phyloP scores from a whole-genome alignment of 2,113 vertebrate genomes.

The Struthidea cinerea region DNA sequence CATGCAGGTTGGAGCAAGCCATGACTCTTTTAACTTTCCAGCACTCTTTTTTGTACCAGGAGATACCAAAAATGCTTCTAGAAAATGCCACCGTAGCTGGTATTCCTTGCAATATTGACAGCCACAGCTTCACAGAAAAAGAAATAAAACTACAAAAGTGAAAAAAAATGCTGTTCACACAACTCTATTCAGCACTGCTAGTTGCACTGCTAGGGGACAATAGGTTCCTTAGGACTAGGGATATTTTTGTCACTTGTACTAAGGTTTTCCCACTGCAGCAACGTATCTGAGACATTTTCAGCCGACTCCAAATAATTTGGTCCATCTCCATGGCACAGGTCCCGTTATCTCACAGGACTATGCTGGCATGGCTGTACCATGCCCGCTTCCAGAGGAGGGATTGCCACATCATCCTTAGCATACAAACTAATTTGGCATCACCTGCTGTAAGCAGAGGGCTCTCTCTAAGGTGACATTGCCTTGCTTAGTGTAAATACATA shows the following conservation, averaged over 20 bases:
- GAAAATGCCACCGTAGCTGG: not conserved
- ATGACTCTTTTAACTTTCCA: not conserved
- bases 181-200: not conserved
- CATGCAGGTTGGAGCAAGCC: accelerated
- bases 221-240: not conserved
- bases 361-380: not conserved
- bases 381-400: not conserved
- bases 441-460: not conserved
- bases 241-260: not conserved
- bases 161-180: not conserved
- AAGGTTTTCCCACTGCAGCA: not conserved
- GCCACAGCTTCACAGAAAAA: not conserved
- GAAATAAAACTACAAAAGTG: too few relatives aligned
- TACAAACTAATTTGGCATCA: not conserved
- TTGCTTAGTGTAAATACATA: not conserved
- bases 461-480: not conserved
- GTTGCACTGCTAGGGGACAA: not conserved
- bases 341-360: not conserved
- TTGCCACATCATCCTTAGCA: not conserved
- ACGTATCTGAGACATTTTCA: not conserved
- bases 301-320: not conserved
- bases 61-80: not conserved
- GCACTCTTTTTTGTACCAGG: not conserved
- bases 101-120: not conserved
- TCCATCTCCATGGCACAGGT: not conserved